A percentile compares a stretch with the other conserved stretches of the same genome.
Conservation (phyloP, 2,888 invertebrate genomes). For the Tipula helvola region DNA sequence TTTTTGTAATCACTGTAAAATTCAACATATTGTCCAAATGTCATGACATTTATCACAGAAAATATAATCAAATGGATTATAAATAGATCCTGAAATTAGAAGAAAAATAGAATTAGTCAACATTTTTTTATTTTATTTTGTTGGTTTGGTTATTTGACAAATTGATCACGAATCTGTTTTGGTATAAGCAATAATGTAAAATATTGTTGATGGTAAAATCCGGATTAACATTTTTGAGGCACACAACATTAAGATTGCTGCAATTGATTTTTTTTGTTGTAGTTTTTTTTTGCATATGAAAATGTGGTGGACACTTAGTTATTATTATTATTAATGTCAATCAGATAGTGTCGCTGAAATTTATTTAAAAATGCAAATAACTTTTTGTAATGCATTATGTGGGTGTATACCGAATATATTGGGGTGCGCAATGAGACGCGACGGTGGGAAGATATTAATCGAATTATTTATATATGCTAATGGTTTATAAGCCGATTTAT, state of each 20-base stretch:
- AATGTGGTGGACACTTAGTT: not conserved
- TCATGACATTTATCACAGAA: not conserved
- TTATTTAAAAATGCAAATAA: not conserved
- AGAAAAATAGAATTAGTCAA: not conserved
- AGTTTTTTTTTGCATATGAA: not conserved
- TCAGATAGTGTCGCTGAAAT: not conserved
- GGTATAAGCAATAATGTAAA: not conserved
- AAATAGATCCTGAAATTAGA: not conserved
- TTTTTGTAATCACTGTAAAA: constrained; percentile 27
- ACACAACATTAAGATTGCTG: not conserved
- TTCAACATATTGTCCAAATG: constrained; percentile 23
- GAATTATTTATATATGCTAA: not conserved
- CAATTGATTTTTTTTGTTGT: not conserved
- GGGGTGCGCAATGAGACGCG: not conserved
- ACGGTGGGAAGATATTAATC: not conserved
- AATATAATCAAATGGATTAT: not conserved
- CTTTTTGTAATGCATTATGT: not conserved
- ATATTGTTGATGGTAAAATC: not conserved
- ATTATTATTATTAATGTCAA: not conserved
- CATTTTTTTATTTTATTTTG: too few relatives aligned
- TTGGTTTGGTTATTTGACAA: not conserved
- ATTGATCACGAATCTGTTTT: not conserved
- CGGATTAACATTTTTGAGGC: not conserved
- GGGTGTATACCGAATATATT: not conserved
- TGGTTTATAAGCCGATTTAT: not conserved